Conservation (phyloP, 2,113 vertebrate species). For the Mastomys natalensis region DNA sequence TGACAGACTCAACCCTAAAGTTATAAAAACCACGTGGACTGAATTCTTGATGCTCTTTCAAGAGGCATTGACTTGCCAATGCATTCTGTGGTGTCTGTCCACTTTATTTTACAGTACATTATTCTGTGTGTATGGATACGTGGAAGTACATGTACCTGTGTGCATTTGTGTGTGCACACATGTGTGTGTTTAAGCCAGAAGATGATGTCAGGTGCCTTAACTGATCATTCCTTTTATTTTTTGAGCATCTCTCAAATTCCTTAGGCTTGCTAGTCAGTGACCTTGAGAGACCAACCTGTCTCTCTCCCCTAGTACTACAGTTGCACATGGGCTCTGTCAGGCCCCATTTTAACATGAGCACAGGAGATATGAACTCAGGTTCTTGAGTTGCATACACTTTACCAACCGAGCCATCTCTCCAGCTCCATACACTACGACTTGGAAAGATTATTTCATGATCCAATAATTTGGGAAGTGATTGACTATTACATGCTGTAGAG, state of each 20-base stretch:
- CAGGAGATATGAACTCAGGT: neutral
- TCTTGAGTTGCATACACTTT: neutral
- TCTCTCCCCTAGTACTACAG: too few relatives aligned
- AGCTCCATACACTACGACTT: neutral
- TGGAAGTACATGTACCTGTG: neutral
- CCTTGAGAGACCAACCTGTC: neutral
- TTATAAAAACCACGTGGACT: neutral
- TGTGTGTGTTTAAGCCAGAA: neutral
- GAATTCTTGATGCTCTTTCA: slow-evolving; percentile 3
- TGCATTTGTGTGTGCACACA: neutral
- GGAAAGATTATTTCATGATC: neutral
- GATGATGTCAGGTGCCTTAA: neutral
- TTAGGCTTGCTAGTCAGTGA: neutral
- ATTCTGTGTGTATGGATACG: neutral
- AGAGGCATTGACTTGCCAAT: neutral
- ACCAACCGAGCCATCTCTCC: neutral
- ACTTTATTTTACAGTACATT: neutral
- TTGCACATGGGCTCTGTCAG: neutral
- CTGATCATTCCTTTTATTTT: neutral
- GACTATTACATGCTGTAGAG: neutral
- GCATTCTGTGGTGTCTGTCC: neutral
- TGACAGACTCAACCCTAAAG: neutral
- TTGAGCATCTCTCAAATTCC: neutral
- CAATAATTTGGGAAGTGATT: neutral
- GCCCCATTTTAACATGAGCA: neutral